Evolutionary conservation across 2,888 invertebrate genomes (phyloP).

Genomic region (Anthrax anthrax): DNA sequence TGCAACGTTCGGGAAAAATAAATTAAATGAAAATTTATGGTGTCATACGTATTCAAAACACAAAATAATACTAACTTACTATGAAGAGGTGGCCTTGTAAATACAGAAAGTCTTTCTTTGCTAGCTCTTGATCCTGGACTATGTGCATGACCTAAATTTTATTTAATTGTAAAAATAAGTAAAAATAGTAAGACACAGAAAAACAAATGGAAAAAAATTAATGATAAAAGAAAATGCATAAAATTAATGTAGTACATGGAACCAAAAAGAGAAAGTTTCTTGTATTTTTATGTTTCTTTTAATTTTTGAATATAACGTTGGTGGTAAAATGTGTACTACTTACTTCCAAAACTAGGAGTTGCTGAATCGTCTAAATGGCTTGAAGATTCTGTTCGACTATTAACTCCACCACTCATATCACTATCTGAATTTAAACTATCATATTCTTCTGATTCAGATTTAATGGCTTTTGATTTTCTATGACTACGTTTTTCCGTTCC

Average conservation of each 20-base stretch:
- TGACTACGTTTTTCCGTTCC: conserved; percentile 31
- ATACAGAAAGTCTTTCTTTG: conserved; percentile 37
- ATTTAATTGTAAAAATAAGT: not conserved
- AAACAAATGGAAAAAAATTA: not conserved
- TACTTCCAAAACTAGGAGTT: conserved; percentile 20
- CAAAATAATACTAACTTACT: conserved; percentile 44
- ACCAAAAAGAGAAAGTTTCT: too few relatives aligned
- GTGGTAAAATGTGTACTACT: too few relatives aligned
- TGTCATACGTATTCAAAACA: not conserved
- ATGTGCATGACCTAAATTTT: conserved; percentile 23
- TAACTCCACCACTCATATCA: conserved; percentile 36
- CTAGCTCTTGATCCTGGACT: conserved; percentile 30
- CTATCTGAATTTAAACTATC: conserved; percentile 42
- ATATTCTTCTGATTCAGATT: conserved; percentile 43
- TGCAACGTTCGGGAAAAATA: too few relatives aligned
- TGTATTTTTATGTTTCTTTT: not conserved
- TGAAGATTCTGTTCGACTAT: conserved; percentile 37
- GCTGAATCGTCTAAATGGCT: conserved; percentile 37
- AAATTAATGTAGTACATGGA: too few relatives aligned
- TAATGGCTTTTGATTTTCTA: conserved; percentile 38
- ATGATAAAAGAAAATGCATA: not conserved
- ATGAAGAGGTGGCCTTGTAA: conserved; percentile 40
- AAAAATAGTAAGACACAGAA: not conserved
- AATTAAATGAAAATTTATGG: too few relatives aligned
- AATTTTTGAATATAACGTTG: too few relatives aligned